These are phyloP conservation scores for Porites lutea DNA, from an alignment of 64 coral and sea anemone genomes.

Conservation along the genomic window DNA sequence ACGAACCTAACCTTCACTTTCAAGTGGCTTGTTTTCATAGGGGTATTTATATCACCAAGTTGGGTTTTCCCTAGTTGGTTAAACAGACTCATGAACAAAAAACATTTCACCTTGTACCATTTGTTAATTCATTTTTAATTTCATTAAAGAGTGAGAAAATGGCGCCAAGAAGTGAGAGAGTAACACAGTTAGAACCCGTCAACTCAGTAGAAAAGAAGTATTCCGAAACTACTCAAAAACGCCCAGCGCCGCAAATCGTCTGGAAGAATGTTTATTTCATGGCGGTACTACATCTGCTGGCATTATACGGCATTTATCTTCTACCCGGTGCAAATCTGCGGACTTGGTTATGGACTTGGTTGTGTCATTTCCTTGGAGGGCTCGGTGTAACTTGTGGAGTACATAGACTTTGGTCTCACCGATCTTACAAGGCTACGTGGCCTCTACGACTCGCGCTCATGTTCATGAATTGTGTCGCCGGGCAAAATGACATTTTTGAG, in stretches of 20 bases:
- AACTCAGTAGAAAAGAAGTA: not conserved
- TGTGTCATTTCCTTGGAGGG: conserved; percentile 53
- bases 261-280: conserved; percentile 77
- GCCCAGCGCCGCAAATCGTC: conserved; percentile 1
- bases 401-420: conserved; percentile 80
- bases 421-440: conserved; percentile 82
- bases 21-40: not conserved
- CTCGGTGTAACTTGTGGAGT: conserved; percentile 70
- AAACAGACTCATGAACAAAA: not conserved
- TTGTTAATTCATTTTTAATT: no score
- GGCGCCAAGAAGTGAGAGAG: not conserved
- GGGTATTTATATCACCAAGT: not conserved
- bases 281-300: conserved; percentile 54
- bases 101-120: not conserved
- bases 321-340: conserved; percentile 58
- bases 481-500: conserved; percentile 86
- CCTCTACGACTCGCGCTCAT: conserved; percentile 59
- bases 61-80: not conserved
- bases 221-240: not conserved
- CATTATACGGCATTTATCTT: conserved; percentile 70
- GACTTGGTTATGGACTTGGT: conserved; percentile 53
- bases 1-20: not conserved
- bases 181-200: not conserved
- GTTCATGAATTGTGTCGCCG: conserved; percentile 42
- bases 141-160: not conserved